phyloP scores from a whole-genome alignment of 2,113 vertebrate species.

The Amphiprion ocellaris region DNA sequence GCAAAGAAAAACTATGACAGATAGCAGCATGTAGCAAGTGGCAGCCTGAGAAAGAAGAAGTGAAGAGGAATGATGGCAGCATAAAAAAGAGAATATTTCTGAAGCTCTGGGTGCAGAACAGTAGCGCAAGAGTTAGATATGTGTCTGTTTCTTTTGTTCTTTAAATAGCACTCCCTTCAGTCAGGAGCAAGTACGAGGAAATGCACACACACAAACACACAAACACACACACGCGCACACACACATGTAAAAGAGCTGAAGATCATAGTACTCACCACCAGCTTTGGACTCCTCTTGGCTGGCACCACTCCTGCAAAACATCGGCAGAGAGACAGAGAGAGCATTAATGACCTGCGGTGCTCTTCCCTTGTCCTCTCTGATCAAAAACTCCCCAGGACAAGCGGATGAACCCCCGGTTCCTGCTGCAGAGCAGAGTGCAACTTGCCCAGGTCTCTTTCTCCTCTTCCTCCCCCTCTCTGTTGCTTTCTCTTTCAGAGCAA shows the following conservation, averaged over 20 bases:
- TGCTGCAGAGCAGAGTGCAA: conserved; percentile 59
- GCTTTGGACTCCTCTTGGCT: conserved; percentile 98
- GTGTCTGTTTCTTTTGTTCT: conserved; percentile 65
- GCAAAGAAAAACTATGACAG: not conserved
- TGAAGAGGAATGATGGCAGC: conserved; percentile 6
- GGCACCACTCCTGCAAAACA: conserved; percentile 96
- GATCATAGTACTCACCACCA: conserved; percentile 93
- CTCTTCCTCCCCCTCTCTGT: conserved; percentile 46
- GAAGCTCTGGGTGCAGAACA: conserved; percentile 42
- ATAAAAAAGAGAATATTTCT: conserved; percentile 27
- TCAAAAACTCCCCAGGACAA: conserved; percentile 57
- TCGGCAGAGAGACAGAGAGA: conserved; percentile 89
- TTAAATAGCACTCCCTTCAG: conserved; percentile 64
- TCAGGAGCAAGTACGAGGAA: conserved; percentile 21
- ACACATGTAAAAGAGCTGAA: conserved; percentile 46
- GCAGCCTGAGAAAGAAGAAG: conserved; percentile 25
- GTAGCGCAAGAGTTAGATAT: conserved; percentile 41
- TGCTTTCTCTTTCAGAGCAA: conserved; percentile 61
- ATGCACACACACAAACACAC: conserved; percentile 36
- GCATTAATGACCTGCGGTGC: conserved; percentile 88
- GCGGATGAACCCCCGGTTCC: conserved; percentile 40
- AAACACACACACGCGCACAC: conserved; percentile 46
- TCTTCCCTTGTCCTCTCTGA: conserved; percentile 82
- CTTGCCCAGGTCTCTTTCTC: conserved; percentile 40
- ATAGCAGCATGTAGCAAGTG: conserved; percentile 11